Evolutionary conservation across 2,113 vertebrate species (phyloP).

Genomic region (Cheilinus undulatus): DNA sequence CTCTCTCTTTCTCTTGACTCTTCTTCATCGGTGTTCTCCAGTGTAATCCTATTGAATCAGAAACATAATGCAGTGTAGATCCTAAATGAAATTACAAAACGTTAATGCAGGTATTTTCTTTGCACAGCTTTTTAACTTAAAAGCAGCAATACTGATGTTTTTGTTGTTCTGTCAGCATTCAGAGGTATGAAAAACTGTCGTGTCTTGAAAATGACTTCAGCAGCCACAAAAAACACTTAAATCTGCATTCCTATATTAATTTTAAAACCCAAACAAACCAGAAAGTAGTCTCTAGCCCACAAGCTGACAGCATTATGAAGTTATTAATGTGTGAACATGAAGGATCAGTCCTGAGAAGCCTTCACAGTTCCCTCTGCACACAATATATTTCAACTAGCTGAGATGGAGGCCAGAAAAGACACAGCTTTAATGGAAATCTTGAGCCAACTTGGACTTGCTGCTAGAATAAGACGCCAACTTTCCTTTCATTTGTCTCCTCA

Average conservation of each 20-base stretch:
- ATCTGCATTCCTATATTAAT: background rate
- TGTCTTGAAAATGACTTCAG: background rate
- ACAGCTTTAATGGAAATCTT: background rate
- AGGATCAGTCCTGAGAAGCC: slow-evolving; percentile 14
- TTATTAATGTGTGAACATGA: slow-evolving; percentile 16
- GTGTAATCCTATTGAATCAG: no score
- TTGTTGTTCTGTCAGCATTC: no score
- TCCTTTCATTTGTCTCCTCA: slow-evolving; percentile 56
- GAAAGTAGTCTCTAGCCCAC: background rate
- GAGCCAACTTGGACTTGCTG: slow-evolving; percentile 14
- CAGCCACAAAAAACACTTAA: background rate
- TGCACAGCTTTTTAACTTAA: no score
- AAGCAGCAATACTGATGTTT: no score
- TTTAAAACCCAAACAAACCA: background rate
- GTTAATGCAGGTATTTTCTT: no score
- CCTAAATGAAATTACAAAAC: no score
- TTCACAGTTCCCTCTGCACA: background rate
- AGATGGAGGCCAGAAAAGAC: background rate
- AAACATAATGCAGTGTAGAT: no score
- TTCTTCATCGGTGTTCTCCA: no score
- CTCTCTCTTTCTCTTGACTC: no score
- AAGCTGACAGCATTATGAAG: background rate
- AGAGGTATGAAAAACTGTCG: no score
- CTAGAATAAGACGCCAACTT: background rate
- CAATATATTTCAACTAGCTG: slow-evolving; percentile 12